A percentile compares a stretch with the other conserved stretches of the same genome.
Conservation (phyloP, 2,888 invertebrate genomes). For the Parapristionchus giblindavisi region DNA sequence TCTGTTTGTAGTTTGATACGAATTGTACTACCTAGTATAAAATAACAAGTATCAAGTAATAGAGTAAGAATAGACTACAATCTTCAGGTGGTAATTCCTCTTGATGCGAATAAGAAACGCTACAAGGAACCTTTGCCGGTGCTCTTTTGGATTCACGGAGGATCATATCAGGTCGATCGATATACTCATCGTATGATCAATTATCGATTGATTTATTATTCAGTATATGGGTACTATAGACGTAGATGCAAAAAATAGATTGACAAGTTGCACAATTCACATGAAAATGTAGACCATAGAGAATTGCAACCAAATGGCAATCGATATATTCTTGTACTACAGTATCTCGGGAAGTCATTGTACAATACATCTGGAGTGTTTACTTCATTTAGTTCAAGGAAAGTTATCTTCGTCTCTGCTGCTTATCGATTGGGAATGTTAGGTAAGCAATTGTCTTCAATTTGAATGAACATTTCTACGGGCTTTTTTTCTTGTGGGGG, state of each 20-base stretch:
- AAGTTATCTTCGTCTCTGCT: conserved; percentile 11
- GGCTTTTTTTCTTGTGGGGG: no score
- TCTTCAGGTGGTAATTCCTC: conserved; percentile 12
- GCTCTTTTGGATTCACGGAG: conserved; percentile 20
- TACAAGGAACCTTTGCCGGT: conserved; percentile 4
- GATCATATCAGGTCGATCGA: conserved; percentile 4
- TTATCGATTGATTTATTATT: no score
- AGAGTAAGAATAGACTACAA: not conserved
- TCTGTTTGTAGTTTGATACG: no score
- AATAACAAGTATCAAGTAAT: no score
- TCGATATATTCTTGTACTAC: conserved; percentile 4
- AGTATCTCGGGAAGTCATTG: conserved; percentile 24
- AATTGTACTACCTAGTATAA: no score
- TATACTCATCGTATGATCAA: not conserved
- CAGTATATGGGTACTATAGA: no score
- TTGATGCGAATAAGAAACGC: not conserved
- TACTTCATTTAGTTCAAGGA: not conserved
- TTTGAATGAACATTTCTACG: no score
- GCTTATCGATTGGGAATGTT: conserved; percentile 11
- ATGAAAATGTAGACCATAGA: no score
- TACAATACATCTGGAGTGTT: conserved; percentile 27
- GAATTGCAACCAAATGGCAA: no score
- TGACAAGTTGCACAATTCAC: no score
- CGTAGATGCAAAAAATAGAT: no score
- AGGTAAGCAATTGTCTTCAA: conserved; percentile 3